phyloP scores from a whole-genome alignment of 2,113 vertebrate genomes.

The Hystrix brachyura region DNA sequence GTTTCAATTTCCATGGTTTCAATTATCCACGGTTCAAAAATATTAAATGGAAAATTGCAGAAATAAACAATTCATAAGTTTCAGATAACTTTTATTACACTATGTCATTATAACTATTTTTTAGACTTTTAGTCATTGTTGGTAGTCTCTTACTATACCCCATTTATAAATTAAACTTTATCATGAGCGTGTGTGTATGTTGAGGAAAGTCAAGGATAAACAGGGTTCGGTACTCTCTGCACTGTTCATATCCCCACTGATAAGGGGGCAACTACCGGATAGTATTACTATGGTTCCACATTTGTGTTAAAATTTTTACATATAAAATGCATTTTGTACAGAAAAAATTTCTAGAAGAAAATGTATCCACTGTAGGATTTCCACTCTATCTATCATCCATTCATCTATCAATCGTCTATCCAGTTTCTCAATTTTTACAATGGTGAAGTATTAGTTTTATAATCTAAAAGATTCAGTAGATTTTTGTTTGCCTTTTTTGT shows the following conservation, averaged over 20 bases:
- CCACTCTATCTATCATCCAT: not conserved
- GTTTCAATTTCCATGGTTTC: not conserved
- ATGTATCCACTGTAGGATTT: not conserved
- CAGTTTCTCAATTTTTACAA: not conserved
- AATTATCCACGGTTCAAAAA: not conserved
- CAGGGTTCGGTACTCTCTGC: no score
- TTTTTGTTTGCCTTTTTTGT: not conserved
- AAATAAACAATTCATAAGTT: not conserved
- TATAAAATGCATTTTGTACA: not conserved
- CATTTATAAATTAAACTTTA: not conserved
- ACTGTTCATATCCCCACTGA: no score
- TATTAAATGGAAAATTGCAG: not conserved
- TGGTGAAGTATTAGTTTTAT: not conserved
- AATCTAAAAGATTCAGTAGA: not conserved
- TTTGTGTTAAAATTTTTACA: not conserved
- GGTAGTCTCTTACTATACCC: not conserved
- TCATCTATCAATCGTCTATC: not conserved
- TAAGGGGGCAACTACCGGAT: not conserved
- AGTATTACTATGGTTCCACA: not conserved
- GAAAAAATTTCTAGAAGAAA: not conserved
- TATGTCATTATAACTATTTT: not conserved
- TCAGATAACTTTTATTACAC: not conserved
- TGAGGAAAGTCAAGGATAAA: not conserved
- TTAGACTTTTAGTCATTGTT: not conserved
- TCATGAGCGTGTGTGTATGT: not conserved